Evolutionary conservation across 2,113 vertebrate genomes (phyloP).

Genomic region (Tretioscincus oriximinensis): DNA sequence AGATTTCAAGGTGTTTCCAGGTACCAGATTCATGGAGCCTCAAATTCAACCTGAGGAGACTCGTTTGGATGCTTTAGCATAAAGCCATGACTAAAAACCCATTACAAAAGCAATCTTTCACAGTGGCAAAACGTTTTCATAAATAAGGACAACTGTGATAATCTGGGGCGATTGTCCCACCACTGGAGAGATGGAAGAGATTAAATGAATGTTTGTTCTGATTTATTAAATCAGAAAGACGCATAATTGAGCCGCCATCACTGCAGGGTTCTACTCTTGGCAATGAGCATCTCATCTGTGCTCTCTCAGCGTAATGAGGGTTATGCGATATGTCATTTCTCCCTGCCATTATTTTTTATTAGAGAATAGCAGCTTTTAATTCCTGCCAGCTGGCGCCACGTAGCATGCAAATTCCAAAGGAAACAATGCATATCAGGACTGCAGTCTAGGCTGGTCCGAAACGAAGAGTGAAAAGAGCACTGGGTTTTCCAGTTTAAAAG

Average conservation of each 20-base stretch:
- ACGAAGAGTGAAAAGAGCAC: not conserved
- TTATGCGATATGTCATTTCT: slow-evolving; percentile 31
- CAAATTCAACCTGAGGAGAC: too few relatives aligned
- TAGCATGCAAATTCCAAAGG: slow-evolving; percentile 20
- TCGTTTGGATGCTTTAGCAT: too few relatives aligned
- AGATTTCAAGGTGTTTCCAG: too few relatives aligned
- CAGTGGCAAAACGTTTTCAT: too few relatives aligned
- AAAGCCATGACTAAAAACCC: too few relatives aligned
- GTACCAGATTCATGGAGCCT: too few relatives aligned
- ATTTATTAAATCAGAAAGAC: slow-evolving; percentile 1
- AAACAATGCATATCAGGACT: slow-evolving; percentile 20
- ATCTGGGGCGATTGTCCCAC: not conserved
- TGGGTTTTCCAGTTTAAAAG: not conserved
- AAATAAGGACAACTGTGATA: not conserved
- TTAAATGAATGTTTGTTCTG: slow-evolving; percentile 7
- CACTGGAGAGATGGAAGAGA: not conserved
- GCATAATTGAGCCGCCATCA: slow-evolving; percentile 28
- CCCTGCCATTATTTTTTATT: slow-evolving; percentile 24
- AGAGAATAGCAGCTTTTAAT: slow-evolving; percentile 21
- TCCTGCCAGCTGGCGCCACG: slow-evolving; percentile 17
- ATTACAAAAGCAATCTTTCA: too few relatives aligned
- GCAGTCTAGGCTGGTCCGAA: slow-evolving; percentile 1
- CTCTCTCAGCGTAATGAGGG: slow-evolving; percentile 18
- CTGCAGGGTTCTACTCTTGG: slow-evolving; percentile 38
- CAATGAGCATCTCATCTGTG: slow-evolving; percentile 41